These are phyloP conservation scores for Tipula vernalis DNA, from an alignment of 2,888 invertebrate species.

Conservation along the genomic window DNA sequence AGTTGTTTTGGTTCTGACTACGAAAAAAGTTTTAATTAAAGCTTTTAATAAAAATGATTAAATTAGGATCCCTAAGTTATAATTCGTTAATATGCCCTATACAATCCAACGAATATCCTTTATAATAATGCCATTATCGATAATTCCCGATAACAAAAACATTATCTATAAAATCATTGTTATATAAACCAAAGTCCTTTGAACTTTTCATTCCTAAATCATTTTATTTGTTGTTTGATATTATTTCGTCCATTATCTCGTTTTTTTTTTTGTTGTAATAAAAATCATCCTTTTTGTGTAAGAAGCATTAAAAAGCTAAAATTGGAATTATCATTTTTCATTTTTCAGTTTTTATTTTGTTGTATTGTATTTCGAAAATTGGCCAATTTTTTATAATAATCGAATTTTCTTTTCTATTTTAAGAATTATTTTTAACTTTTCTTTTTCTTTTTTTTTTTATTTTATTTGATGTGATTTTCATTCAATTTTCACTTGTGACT, in stretches of 20 bases:
- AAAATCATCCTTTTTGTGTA: background rate
- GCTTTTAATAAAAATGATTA: too few species aligned
- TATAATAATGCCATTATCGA: background rate
- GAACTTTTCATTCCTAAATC: background rate
- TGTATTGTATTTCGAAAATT: background rate
- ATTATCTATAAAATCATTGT: background rate
- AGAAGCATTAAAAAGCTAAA: background rate
- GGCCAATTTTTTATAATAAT: constrained; percentile 4
- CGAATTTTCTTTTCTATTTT: background rate
- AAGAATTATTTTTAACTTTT: background rate
- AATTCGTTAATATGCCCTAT: background rate
- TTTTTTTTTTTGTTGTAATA: background rate
- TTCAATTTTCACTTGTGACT: background rate
- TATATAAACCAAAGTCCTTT: background rate
- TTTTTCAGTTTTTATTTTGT: background rate
- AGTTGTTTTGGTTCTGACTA: too few species aligned
- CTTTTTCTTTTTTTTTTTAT: background rate
- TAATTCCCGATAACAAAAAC: background rate
- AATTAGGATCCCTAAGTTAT: too few species aligned
- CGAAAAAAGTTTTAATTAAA: too few species aligned
- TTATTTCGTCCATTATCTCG: background rate
- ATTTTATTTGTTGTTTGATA: background rate
- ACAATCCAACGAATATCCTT: background rate
- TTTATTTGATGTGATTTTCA: too few species aligned
- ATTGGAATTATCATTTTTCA: background rate